Percentiles rank a stretch among this genome's conserved stretches.
Conservation (phyloP, 2,797 vertebrate species). For the Borostomias antarcticus region DNA sequence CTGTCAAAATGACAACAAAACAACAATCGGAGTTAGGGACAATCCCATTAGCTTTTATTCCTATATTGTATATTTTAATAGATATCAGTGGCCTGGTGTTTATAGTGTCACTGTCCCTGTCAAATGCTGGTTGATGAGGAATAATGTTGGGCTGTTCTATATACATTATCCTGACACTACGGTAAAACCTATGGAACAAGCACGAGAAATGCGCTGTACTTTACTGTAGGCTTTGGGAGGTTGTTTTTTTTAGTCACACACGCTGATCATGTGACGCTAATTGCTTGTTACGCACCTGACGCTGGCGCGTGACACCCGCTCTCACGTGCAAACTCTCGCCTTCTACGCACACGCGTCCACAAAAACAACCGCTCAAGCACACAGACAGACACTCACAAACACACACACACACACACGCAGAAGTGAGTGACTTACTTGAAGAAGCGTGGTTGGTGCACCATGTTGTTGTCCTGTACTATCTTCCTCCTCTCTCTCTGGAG, state of each 20-base stretch:
- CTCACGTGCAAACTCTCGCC: no score
- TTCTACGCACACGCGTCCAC: no score
- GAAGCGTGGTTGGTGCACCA: conserved; percentile 88
- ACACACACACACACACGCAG: not conserved
- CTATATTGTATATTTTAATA: no score
- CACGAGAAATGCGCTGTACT: not conserved
- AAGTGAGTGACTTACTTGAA: conserved; percentile 80
- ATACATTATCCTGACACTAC: not conserved
- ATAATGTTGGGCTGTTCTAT: no score
- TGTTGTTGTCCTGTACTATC: conserved; percentile 86
- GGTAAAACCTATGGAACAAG: not conserved
- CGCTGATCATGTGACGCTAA: not conserved
- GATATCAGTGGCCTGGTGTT: no score
- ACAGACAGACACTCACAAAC: not conserved
- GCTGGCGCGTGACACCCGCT: not conserved
- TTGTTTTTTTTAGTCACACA: not conserved
- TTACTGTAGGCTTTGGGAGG: no score
- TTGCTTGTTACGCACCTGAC: not conserved
- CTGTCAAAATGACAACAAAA: conserved; percentile 66
- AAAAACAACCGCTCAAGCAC: no score
- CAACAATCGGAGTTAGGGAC: not conserved
- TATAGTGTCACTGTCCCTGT: no score
- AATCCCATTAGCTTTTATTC: no score
- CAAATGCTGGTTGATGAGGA: no score
- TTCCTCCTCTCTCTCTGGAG: conserved; percentile 91